Evolutionary conservation across 2,888 invertebrate genomes (phyloP), one percentile per base, ranked within the genome.

Genomic region (Philonicus albiceps): DNA sequence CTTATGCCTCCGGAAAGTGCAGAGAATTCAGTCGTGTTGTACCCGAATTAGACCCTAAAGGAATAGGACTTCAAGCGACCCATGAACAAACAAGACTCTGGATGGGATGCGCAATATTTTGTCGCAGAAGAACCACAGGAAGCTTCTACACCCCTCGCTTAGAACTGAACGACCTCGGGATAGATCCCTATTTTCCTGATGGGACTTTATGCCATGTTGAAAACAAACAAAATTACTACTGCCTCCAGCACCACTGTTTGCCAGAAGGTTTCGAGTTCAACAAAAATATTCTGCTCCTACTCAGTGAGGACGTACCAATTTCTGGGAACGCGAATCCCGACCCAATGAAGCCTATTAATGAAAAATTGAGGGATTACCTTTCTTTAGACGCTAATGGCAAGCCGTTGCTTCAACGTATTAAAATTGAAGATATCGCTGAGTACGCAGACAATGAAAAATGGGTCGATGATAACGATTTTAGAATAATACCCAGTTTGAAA

Each of bases 61-160:
- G 95, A n/a, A 93, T 94, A 0, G 96, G 96, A 0, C 91, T 96
- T 87, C 96, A 96, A 91, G 95, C 96, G 16, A 95, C 95, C 1
- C 96, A 96, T 89, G 96, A 96, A 90, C 92, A 89, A 95, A 95
- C 93, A 88, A 94, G 95, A 34, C 93, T 95, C 89, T 96, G 96
- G 96, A 95, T 96, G 94, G 95, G 95, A 0, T 96, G 96, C 90
- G 95, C 96, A 27, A 94, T 96, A 89, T 96, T 96, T 92, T 96
- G 96, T 90, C 80, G 94, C 43, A 93, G 95, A 37, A 93, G 93
- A 76, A 94, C 94, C 87, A 94, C 94, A 34, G 94, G 94, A 0
- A 94, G 94, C 7, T 96, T 94, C 92, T 96, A 96, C 91, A 95
- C 96, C 31, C 96, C 96, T 1, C 93, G 96, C 5, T 93, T 96